Base-by-base conservation (phyloP, 2,888 invertebrate species). In the Zelleria hepariella region DNA sequence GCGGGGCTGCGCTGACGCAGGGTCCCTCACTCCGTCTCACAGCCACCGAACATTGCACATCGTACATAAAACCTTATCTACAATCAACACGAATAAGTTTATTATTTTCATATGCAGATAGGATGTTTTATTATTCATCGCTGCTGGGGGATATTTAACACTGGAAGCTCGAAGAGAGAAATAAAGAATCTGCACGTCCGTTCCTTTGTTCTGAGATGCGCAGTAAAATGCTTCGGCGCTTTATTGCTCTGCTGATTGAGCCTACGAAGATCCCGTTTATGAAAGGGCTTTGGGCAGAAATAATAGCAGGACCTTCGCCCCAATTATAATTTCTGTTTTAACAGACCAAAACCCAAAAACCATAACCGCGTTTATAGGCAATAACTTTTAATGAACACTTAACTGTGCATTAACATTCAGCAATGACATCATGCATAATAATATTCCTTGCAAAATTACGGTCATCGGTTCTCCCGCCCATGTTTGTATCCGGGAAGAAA, bases 1-100 rank as follows among this genome's bases (percentile, higher is more conserved):
- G 32, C 55, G 26, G 25, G 10, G 18, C 27, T 18, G 27, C 78
- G 80, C 76, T 75, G 69, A 75, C 69, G 67, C 70, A 67, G 65
- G 67, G 67, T 64, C 68, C 54, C 21, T 7, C 48, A 15, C 32
- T 42, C 15, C 32, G 15, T 15, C 32, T 10, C 10, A 42, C 32
- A 42, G 32, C 32, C 32, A 42, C 32, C 32, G 32, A 3, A 42
- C 32, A 42, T 42, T 42, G 32, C 32, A 42, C 32, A 42, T 42
- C 32, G 32, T 42, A 42, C 32, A 42, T 42, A 42, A 42, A 42
- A 15, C 32, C 32, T 42, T 42, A 42, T 42, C 32, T 42, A 42
- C 32, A 42, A 42, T 42, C 32, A 42, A 42, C 32, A 42, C 32
- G 15, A 42, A 42, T 42, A 42, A 42, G 32, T 42, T 42, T 42